These are phyloP conservation scores for Epiblema foenella DNA, from an alignment of 2,888 invertebrate genomes.

Conservation along the genomic window DNA sequence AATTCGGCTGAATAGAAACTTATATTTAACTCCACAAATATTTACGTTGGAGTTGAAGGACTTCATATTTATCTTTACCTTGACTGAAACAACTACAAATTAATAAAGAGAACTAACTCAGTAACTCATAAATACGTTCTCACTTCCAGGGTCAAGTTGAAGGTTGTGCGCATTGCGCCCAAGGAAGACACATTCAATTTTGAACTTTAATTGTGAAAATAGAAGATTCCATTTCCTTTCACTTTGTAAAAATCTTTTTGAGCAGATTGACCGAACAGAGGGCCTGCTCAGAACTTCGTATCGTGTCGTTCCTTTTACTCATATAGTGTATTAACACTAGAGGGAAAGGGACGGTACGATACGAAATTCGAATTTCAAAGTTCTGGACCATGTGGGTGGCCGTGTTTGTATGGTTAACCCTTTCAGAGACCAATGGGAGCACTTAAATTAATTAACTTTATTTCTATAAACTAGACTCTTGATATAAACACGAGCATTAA, in stretches of 20 bases:
- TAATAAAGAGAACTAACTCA: background rate
- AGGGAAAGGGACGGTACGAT: no score
- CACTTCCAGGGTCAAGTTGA: conserved; percentile 10
- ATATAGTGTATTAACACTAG: no score
- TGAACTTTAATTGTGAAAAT: background rate
- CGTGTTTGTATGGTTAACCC: background rate
- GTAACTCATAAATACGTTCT: background rate
- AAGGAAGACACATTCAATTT: background rate
- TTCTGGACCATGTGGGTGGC: no score
- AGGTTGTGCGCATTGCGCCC: conserved; percentile 32
- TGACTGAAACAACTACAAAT: background rate
- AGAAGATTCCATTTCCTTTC: background rate
- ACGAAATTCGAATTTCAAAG: no score
- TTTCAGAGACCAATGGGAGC: background rate
- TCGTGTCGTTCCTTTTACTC: no score
- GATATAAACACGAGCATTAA: no score
- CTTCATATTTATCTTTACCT: background rate
- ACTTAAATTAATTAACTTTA: no score
- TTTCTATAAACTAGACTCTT: no score
- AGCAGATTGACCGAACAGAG: background rate
- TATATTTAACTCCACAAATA: background rate
- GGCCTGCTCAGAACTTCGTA: no score
- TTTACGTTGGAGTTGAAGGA: background rate
- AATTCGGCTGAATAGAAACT: no score
- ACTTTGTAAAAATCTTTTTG: background rate